Percentiles rank a stretch among this genome's conserved stretches.
Evolutionary conservation across 1,140 invertebrate species (phyloP).

Genomic region (Bombus affinis): DNA sequence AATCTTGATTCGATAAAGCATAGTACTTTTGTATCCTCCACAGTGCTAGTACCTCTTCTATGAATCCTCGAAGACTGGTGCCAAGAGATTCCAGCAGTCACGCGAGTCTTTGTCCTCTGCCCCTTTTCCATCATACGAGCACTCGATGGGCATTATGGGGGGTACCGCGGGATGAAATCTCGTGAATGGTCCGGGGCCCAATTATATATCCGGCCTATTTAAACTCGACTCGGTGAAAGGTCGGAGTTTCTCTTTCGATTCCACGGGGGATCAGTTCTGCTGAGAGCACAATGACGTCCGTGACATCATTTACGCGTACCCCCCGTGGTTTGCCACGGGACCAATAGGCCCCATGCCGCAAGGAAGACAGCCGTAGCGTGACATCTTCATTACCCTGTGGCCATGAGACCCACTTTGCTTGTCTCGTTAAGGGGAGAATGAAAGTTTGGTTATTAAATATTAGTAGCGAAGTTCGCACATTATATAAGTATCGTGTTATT

Average conservation of each 20-base stretch:
- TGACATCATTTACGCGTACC: constrained; percentile 79
- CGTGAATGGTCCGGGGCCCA: constrained; percentile 59
- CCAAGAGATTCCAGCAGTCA: constrained; percentile 14
- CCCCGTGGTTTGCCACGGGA: constrained; percentile 74
- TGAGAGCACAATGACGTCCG: constrained; percentile 67
- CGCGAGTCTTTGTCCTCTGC: constrained; percentile 38
- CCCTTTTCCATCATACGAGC: constrained; percentile 28
- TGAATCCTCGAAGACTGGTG: constrained; percentile 3
- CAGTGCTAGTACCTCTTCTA: background rate
- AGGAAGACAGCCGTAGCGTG: constrained; percentile 71
- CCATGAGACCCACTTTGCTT: constrained; percentile 54
- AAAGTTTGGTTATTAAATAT: background rate
- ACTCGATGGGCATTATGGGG: constrained; percentile 48
- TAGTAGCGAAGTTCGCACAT: no score
- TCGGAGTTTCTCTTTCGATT: constrained; percentile 69
- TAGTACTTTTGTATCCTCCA: no score
- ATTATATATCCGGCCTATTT: constrained; percentile 71
- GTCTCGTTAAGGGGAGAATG: background rate
- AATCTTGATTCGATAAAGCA: background rate
- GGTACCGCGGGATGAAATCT: constrained; percentile 44
- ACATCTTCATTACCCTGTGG: constrained; percentile 78
- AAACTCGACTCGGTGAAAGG: constrained; percentile 27
- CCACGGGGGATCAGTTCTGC: constrained; percentile 72
- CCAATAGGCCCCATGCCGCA: constrained; percentile 62
- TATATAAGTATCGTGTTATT: background rate